These are phyloP conservation scores for Cynaeus angustus DNA, from an alignment of 2,888 invertebrate species.

Conservation along the genomic window DNA sequence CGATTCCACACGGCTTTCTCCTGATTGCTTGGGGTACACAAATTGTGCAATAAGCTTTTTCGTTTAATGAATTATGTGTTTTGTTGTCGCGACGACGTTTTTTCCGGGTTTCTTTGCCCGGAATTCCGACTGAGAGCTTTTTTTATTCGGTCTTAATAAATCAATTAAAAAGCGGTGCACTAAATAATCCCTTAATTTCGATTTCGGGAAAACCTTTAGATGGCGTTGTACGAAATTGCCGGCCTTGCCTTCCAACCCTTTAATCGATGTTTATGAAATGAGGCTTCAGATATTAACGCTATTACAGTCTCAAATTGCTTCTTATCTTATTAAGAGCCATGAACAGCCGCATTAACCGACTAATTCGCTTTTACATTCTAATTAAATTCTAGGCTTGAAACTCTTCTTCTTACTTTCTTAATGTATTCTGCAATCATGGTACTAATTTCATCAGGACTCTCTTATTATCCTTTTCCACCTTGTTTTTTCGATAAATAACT, in stretches of 20 bases:
- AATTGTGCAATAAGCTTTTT: constrained; percentile 59
- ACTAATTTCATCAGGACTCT: constrained; percentile 34
- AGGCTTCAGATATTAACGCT: constrained; percentile 70
- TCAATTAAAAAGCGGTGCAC: constrained; percentile 5
- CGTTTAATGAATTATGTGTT: constrained; percentile 58
- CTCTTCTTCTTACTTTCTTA: constrained; percentile 47
- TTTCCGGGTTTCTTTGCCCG: constrained; percentile 20
- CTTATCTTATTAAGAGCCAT: constrained; percentile 71
- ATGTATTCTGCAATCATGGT: constrained; percentile 48
- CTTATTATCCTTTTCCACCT: constrained; percentile 1
- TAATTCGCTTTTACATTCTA: constrained; percentile 69
- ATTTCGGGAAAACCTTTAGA: neutral
- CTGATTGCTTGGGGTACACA: constrained; percentile 57
- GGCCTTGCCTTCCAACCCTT: constrained; percentile 63
- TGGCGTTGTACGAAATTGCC: constrained; percentile 37
- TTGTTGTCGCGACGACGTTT: constrained; percentile 34
- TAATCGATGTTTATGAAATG: constrained; percentile 72
- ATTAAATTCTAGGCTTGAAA: constrained; percentile 64
- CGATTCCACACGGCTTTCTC: constrained; percentile 47
- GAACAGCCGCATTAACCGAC: constrained; percentile 70
- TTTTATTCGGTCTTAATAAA: constrained; percentile 11
- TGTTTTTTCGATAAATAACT: constrained; percentile 13
- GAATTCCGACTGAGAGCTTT: constrained; percentile 11
- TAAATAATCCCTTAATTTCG: constrained; percentile 9
- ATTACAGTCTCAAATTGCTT: constrained; percentile 71